Conservation (phyloP, 2,888 invertebrate genomes). For the Cheilosia soror region DNA sequence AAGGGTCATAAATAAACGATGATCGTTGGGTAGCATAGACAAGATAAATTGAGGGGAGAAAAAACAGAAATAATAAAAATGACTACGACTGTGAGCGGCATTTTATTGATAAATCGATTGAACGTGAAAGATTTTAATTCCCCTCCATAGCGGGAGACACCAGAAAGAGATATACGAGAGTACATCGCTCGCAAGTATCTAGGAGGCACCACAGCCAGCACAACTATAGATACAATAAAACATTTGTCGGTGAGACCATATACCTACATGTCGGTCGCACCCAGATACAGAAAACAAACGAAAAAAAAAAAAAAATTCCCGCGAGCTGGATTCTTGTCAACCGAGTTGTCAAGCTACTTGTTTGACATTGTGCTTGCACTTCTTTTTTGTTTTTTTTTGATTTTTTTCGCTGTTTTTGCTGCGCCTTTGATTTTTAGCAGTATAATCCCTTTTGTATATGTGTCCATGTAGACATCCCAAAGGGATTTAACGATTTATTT, state of each 20-base stretch:
- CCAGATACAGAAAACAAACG: constrained; percentile 34
- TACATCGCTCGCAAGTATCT: neutral
- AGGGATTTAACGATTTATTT: constrained; percentile 66
- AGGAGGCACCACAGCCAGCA: neutral
- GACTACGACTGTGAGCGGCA: constrained; percentile 47
- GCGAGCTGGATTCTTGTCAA: constrained; percentile 69
- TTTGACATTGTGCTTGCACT: constrained; percentile 73
- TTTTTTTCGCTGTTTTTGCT: constrained; percentile 3
- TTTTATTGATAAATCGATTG: constrained; percentile 74
- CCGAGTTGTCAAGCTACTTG: constrained; percentile 73
- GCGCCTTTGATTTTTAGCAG: constrained; percentile 38
- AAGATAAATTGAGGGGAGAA: neutral
- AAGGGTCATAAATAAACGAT: constrained; percentile 66
- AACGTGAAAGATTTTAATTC: constrained; percentile 74
- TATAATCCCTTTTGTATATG: constrained; percentile 47
- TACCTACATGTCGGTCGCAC: constrained; percentile 57
- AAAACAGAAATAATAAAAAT: neutral
- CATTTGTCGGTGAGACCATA: constrained; percentile 59
- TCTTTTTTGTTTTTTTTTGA: constrained; percentile 26
- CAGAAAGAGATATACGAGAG: constrained; percentile 14
- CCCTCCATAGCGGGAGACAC: constrained; percentile 34
- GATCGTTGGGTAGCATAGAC: neutral
- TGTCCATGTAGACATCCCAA: constrained; percentile 26
- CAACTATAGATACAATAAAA: constrained; percentile 52
- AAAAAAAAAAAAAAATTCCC: constrained; percentile 6